A percentile compares a stretch with the other conserved stretches of the same genome.
phyloP scores from a whole-genome alignment of 2,888 invertebrate genomes.

The Meliscaeva auricollis region DNA sequence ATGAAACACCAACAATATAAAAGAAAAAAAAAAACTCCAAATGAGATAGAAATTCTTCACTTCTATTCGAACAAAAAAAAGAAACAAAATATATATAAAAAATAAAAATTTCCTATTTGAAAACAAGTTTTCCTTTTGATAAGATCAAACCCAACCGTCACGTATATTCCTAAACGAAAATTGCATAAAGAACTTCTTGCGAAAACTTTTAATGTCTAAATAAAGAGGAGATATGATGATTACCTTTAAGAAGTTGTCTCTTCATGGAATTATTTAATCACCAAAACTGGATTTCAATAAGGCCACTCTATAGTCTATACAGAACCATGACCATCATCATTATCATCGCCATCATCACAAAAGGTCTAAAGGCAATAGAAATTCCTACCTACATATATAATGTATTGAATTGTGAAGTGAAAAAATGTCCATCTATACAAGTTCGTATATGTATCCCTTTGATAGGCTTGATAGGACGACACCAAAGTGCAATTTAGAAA shows the following conservation, averaged over 20 bases:
- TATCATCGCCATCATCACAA: background rate
- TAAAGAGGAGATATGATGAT: constrained; percentile 38
- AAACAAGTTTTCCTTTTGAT: constrained; percentile 26
- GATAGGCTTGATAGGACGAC: constrained; percentile 16
- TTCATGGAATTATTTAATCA: constrained; percentile 46
- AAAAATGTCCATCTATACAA: constrained; percentile 36
- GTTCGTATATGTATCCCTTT: constrained; percentile 31
- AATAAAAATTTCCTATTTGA: background rate
- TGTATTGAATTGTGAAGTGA: constrained; percentile 33
- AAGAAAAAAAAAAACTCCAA: background rate
- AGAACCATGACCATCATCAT: background rate
- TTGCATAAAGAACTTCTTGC: background rate
- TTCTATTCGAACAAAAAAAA: background rate
- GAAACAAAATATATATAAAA: too few relatives aligned
- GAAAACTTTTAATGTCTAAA: constrained; percentile 49
- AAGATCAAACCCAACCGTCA: constrained; percentile 16
- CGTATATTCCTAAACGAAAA: background rate
- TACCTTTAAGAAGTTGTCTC: constrained; percentile 4
- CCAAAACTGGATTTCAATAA: constrained; percentile 13
- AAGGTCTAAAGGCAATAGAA: constrained; percentile 10
- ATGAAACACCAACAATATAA: too few relatives aligned
- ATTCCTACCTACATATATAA: too few relatives aligned
- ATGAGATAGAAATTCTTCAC: background rate
- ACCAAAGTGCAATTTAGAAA: constrained; percentile 39
- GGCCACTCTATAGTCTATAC: background rate